phyloP scores from a whole-genome alignment of 2,888 invertebrate genomes.

The Drosophila tanythrix region DNA sequence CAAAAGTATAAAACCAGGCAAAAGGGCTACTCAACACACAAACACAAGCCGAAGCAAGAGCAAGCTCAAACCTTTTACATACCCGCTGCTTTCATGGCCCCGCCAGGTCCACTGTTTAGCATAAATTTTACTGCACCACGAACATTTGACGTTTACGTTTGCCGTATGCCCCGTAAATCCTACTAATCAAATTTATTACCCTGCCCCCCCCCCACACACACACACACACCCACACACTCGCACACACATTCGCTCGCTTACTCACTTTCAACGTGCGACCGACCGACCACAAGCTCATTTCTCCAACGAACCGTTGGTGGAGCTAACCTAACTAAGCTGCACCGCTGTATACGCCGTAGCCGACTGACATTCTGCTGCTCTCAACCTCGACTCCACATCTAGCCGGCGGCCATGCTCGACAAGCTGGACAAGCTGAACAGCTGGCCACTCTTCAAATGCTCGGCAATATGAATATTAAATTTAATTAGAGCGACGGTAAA shows the following conservation, averaged over 20 bases:
- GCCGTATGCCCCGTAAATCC: conserved; percentile 74
- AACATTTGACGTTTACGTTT: conserved; percentile 75
- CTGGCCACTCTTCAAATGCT: conserved; percentile 66
- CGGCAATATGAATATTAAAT: conserved; percentile 80
- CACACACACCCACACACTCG: conserved; percentile 14
- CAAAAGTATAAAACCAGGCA: conserved; percentile 15
- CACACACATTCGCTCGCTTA: conserved; percentile 13
- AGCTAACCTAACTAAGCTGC: conserved; percentile 13
- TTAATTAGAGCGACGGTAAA: conserved; percentile 77
- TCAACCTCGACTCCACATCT: neutral
- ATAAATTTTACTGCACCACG: conserved; percentile 78
- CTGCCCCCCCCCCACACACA: conserved; percentile 34
- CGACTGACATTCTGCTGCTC: conserved; percentile 5
- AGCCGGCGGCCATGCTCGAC: conserved; percentile 29
- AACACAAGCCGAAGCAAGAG: conserved; percentile 8
- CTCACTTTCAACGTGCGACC: conserved; percentile 1
- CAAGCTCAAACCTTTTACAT: conserved; percentile 16
- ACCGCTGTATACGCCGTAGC: conserved; percentile 2
- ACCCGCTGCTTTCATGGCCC: conserved; percentile 1
- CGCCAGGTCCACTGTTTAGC: conserved; percentile 59
- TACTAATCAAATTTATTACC: conserved; percentile 79
- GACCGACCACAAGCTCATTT: conserved; percentile 46
- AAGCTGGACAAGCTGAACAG: conserved; percentile 31
- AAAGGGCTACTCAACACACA: neutral
- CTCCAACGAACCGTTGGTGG: conserved; percentile 6